Evolutionary conservation across 2,797 vertebrate species (phyloP), one percentile per base, ranked within the genome.

Genomic region (Coranthus polyacanthus): DNA sequence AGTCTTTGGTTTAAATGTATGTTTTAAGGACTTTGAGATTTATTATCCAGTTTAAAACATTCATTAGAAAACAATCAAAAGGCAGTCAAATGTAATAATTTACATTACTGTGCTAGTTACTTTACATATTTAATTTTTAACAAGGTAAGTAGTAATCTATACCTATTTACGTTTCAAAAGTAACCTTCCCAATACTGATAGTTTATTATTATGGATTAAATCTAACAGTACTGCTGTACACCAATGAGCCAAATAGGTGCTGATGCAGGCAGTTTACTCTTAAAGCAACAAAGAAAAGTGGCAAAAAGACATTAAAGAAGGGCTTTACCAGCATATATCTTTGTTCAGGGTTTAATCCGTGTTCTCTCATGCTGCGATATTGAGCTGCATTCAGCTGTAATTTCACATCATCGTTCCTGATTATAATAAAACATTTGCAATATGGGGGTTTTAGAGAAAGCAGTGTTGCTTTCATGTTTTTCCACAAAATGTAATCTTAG

Each of bases 251-350:
- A 13, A 29, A 43, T 32, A 54, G 8, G 11, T n/a, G 12, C 38
- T 26, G 20, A 9, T 16, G 38, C 13, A 18, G 22, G 1, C 21
- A 18, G 12, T 57, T 18, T 17, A 53, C 34, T 42, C 49, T 42
- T 22, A 32, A 49, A 38, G 15, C 12, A 38, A 62, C 4, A 63
- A 45, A 66, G 24, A 29, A 37, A 44, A 56, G 9, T 6, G 15
- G 6, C 29, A 32, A 34, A 51, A 63, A 51, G 16, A 22, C 2
- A n/a, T 43, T 34, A 41, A n/a, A n/a, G n/a, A n/a, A n/a, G n/a
- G n/a, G n/a, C n/a, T n/a, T n/a, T 54, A 52, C 38, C 26, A 58
- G 54, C 12, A 32, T 8, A 59, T 56, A 42, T 46, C 51, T 56
- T 26, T 54, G 38, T 11, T 50, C 16, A 24, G 17, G n/a, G 15